Conservation (phyloP, 2,113 vertebrate genomes). For the Sylvilagus bachmani region DNA sequence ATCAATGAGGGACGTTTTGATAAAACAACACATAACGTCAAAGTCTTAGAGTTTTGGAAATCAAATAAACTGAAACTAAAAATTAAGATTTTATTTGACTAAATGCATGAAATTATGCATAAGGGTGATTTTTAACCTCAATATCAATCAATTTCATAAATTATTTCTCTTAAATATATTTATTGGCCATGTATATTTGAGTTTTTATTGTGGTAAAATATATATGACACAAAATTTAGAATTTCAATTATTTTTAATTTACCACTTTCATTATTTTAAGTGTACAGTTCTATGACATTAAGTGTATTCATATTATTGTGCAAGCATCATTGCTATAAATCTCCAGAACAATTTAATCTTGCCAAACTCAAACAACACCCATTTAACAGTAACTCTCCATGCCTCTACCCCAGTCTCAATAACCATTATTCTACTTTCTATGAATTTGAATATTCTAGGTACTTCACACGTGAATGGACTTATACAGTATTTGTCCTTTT, state of each 20-base stretch:
- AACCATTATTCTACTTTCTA: not conserved
- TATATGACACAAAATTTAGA: not conserved
- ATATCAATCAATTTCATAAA: not conserved
- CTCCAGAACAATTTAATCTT: not conserved
- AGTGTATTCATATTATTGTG: not conserved
- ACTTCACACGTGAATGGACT: not conserved
- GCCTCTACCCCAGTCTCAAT: no score
- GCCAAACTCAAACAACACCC: not conserved
- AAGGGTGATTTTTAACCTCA: not conserved
- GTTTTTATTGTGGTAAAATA: slow-evolving; percentile 2
- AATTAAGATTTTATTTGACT: slow-evolving; percentile 28
- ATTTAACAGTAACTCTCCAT: not conserved
- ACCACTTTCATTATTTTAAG: not conserved
- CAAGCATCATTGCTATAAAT: not conserved
- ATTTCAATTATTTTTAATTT: not conserved
- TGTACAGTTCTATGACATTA: not conserved
- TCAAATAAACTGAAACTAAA: not conserved
- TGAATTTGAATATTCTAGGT: slow-evolving; percentile 9
- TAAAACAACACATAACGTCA: slow-evolving; percentile 83
- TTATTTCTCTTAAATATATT: not conserved
- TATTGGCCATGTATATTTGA: not conserved
- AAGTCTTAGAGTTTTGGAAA: slow-evolving; percentile 60
- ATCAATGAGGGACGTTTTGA: slow-evolving; percentile 81
- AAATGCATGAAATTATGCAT: slow-evolving; percentile 1
- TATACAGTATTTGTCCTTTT: slow-evolving; percentile 18